Conservation (phyloP, 2,113 vertebrate species). For the Sylvietta virens region DNA sequence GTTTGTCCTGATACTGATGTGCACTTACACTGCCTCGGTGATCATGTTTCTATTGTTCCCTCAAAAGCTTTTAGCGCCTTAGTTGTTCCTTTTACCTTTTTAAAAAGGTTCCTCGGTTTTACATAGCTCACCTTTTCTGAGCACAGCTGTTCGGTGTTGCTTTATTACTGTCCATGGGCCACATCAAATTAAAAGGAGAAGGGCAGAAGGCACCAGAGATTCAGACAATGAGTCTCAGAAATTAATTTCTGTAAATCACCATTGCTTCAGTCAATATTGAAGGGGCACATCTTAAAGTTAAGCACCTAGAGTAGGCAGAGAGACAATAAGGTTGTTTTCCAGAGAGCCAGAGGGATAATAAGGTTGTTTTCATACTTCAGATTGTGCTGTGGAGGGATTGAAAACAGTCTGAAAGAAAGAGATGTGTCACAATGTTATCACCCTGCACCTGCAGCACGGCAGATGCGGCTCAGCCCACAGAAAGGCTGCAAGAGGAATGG, state of each 20-base stretch:
- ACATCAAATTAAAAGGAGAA: not conserved
- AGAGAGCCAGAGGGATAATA: not conserved
- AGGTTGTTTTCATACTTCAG: not conserved
- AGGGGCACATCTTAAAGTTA: not conserved
- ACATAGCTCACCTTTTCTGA: not conserved
- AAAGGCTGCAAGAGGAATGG: not conserved
- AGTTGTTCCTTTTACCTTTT: not conserved
- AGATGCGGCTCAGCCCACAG: not conserved
- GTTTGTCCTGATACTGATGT: not conserved
- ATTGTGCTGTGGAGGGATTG: not conserved
- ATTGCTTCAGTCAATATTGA: not conserved
- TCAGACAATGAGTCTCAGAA: not conserved
- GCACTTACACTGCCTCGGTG: not conserved
- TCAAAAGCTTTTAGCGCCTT: not conserved
- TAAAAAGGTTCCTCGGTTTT: not conserved
- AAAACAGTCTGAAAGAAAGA: not conserved
- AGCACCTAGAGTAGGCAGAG: not conserved
- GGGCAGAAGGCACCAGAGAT: not conserved
- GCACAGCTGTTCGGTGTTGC: not conserved
- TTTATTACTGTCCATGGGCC: not conserved
- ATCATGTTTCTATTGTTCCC: not conserved
- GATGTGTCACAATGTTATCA: not conserved
- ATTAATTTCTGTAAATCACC: not conserved
- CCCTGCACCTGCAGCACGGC: not conserved
- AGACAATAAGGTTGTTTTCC: not conserved